Evolutionary conservation across 2,113 vertebrate genomes (phyloP).

Genomic region (Nibea coibor): DNA sequence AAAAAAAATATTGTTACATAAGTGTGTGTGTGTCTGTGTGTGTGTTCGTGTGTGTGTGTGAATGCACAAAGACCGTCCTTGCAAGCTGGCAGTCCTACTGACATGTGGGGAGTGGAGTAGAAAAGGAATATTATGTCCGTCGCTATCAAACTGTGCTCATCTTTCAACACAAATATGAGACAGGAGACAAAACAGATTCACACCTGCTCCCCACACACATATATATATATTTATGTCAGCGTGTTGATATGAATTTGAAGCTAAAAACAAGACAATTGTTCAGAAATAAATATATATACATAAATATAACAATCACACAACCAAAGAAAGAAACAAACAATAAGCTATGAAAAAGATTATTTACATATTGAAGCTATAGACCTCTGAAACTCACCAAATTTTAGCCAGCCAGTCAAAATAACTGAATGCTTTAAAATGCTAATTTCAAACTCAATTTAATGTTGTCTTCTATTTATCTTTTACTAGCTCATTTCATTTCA

Average conservation of each 20-base stretch:
- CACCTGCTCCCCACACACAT: neutral
- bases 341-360: no score
- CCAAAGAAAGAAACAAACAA: neutral
- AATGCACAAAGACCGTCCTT: constrained; percentile 35
- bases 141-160: constrained; percentile 45
- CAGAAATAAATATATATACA: neutral
- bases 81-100: constrained; percentile 33
- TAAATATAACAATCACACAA: neutral
- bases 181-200: constrained; percentile 57
- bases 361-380: no score
- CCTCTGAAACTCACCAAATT: neutral
- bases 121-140: constrained; percentile 51
- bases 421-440: no score
- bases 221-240: neutral
- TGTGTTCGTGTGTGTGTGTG: neutral
- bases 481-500: no score
- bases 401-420: no score
- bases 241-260: neutral
- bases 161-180: constrained; percentile 47
- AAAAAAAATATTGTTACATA: neutral
- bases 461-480: no score
- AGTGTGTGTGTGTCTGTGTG: neutral
- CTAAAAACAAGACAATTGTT: neutral
- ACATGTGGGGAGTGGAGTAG: constrained; percentile 5
- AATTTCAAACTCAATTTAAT: no score